Base-by-base conservation (phyloP, 2,113 vertebrate genomes). In the Mohoua ochrocephala region DNA sequence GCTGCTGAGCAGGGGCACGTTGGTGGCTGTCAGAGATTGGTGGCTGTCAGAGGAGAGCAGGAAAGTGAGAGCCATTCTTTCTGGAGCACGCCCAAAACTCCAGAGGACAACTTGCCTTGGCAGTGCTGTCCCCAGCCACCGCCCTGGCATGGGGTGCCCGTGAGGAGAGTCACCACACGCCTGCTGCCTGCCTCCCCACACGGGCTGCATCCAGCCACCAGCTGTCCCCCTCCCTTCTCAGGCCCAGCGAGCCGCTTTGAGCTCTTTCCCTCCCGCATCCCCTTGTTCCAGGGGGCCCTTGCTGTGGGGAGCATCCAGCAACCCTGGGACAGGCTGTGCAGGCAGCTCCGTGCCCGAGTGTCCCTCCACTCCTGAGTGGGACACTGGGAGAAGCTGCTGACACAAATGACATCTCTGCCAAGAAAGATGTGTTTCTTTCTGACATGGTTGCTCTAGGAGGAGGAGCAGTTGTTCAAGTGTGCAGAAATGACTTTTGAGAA, bases 91-190 rank as follows among this genome's bases (percentile, higher is more conserved):
- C 18, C 28, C 39, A 4, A 20, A 22, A 49, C 16, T 12, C 54
- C 45, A 74, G 73, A 28, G 45, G 54, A 35, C n/a, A 24, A 8
- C 10, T 26, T 56, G 30, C 77, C 53, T 13, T 0, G 11, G 23
- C 39, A 71, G 67, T 6, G 56, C 47, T 1, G 0, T 35, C 24
- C 42, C 50, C 67, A 37, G 44, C 49, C 28, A 22, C 11, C 2
- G 4, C 15, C 24, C 10, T 33, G 39, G 41, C 54, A 5, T 0
- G 7, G 22, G 15, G 37, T 56, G 42, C 37, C 42, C 0, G 0
- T 41, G 22, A 11, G 73, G 44, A 2, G 6, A 9, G 23, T 23
- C 41, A 28, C 22, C 60, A 18, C 22, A 53, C 0, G 0, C n/a
- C n/a, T n/a, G 39, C 68, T 44, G 18, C 52, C 44, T 56, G 44